Conservation (phyloP, 2,888 invertebrate species). For the Anticlea derivata region DNA sequence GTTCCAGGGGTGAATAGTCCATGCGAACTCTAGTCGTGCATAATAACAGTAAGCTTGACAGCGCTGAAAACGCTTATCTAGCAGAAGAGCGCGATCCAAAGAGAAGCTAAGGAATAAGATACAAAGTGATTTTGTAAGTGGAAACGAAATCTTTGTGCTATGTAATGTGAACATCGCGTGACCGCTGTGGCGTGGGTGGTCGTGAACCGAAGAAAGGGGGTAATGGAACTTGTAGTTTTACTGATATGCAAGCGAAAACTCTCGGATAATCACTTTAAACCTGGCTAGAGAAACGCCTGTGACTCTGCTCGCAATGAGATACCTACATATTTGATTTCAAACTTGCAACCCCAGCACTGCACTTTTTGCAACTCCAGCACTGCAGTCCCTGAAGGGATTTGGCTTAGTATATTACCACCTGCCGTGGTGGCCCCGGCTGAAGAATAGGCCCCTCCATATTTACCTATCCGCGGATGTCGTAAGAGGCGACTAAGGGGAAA, state of each 20-base stretch:
- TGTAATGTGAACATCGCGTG: constrained; percentile 78
- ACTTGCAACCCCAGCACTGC: no score
- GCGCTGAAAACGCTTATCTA: constrained; percentile 27
- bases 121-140: constrained; percentile 79
- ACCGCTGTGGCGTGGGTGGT: constrained; percentile 59
- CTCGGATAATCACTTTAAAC: constrained; percentile 12
- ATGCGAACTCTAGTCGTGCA: constrained; percentile 24
- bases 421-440: no score
- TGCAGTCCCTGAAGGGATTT: no score
- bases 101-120: constrained; percentile 55
- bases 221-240: constrained; percentile 59
- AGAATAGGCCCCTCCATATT: no score
- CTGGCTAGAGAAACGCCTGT: neutral
- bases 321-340: no score
- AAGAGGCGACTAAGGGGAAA: no score
- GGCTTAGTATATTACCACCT: no score
- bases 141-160: constrained; percentile 72
- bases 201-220: constrained; percentile 50
- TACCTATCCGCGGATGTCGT: no score
- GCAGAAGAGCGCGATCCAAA: constrained; percentile 28
- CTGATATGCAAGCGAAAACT: constrained; percentile 22
- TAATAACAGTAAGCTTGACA: constrained; percentile 27
- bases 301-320: no score
- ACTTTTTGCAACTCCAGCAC: no score
- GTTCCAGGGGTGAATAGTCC: constrained; percentile 9